phyloP scores from a whole-genome alignment of 2,113 vertebrate genomes.

The Oncorhynchus kisutch region DNA sequence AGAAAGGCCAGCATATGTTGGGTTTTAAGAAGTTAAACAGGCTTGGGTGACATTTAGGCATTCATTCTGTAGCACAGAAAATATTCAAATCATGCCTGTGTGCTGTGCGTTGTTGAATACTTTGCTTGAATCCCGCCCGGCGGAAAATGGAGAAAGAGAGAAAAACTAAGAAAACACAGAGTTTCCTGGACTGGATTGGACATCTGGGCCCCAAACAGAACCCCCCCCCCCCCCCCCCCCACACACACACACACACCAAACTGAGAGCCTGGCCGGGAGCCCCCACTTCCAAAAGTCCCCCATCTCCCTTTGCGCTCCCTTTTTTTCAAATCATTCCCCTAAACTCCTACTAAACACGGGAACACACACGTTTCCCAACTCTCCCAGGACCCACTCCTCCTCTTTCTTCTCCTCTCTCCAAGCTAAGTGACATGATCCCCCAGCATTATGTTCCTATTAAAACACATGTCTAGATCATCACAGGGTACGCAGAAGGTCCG shows the following conservation, averaged over 20 bases:
- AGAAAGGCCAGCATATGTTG: background rate
- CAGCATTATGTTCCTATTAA: slow-evolving; percentile 28
- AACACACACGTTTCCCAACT: slow-evolving; percentile 1
- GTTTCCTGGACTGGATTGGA: slow-evolving; percentile 40
- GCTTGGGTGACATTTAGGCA: too few species aligned
- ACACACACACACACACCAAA: slow-evolving; percentile 9
- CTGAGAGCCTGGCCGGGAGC: too few species aligned
- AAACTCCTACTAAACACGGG: slow-evolving; percentile 26
- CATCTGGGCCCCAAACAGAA: slow-evolving; percentile 49
- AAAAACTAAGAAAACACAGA: slow-evolving; percentile 39
- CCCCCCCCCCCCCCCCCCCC: slow-evolving; percentile 22
- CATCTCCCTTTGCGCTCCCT: slow-evolving; percentile 8
- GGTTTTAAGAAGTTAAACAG: too few species aligned
- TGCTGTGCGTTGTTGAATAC: slow-evolving; percentile 5
- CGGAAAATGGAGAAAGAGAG: slow-evolving; percentile 5
- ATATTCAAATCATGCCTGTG: slow-evolving; percentile 39
- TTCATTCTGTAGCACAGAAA: slow-evolving; percentile 27
- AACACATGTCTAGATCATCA: slow-evolving; percentile 28
- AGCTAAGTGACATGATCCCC: slow-evolving; percentile 24
- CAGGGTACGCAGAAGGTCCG: background rate
- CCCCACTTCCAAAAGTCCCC: slow-evolving; percentile 17
- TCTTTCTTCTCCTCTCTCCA: background rate
- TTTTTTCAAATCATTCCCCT: slow-evolving; percentile 15
- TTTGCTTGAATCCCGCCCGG: slow-evolving; percentile 34
- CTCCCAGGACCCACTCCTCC: background rate